phyloP scores from a whole-genome alignment of 2,113 vertebrate genomes.

The Meleagris gallopavo region DNA sequence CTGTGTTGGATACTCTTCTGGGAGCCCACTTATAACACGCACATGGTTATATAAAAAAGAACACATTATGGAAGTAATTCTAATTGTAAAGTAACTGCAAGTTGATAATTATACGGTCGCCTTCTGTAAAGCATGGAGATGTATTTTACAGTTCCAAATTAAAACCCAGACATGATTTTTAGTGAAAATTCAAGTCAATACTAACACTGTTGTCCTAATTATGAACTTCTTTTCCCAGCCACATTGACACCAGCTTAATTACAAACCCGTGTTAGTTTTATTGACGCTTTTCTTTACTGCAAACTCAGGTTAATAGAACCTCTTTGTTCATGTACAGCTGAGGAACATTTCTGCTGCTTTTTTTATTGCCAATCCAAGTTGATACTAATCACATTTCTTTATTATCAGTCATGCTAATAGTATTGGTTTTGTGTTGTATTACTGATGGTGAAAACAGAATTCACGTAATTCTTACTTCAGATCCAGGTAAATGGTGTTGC shows the following conservation, averaged over 20 bases:
- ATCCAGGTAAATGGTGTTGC: conserved; percentile 24
- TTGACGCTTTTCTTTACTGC: conserved; percentile 41
- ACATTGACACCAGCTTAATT: conserved; percentile 66
- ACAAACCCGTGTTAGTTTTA: conserved; percentile 49
- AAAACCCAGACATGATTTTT: conserved; percentile 63
- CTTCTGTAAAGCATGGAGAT: conserved; percentile 56
- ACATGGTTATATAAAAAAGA: not conserved
- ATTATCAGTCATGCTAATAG: conserved; percentile 28
- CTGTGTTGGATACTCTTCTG: not conserved
- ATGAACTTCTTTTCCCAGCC: conserved; percentile 48
- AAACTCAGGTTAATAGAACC: conserved; percentile 27
- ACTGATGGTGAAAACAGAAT: conserved; percentile 33
- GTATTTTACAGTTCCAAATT: conserved; percentile 68
- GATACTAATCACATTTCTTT: conserved; percentile 35
- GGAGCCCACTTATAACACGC: not conserved
- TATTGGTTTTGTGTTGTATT: conserved; percentile 32
- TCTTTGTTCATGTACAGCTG: not conserved
- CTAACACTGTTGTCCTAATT: conserved; percentile 61
- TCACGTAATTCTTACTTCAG: conserved; percentile 39
- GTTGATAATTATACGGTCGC: conserved; percentile 40
- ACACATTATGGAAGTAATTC: conserved; percentile 10
- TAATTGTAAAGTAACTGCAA: conserved; percentile 40
- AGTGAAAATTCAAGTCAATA: conserved; percentile 72
- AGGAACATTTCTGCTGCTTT: not conserved
- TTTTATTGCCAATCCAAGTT: conserved; percentile 13